A percentile compares a stretch with the other conserved stretches of the same genome.
phyloP scores from a whole-genome alignment of 2,888 invertebrate species.

The Temnothorax rugatulus region DNA sequence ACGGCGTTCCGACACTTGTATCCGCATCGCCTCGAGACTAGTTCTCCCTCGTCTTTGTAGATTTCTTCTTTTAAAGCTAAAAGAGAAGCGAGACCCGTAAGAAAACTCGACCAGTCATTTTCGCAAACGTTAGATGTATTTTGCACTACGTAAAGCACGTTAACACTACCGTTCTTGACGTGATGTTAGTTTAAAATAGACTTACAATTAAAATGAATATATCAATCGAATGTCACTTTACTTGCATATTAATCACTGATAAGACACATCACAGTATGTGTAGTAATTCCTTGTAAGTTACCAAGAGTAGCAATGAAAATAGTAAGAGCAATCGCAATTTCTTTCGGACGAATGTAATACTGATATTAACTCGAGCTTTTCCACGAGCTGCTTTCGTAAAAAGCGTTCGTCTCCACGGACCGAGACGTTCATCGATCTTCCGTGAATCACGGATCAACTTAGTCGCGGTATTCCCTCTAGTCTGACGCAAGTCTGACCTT shows the following conservation, averaged over 20 bases:
- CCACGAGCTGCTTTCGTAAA: slow-evolving; percentile 36
- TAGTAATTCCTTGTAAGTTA: neutral
- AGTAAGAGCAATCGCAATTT: slow-evolving; percentile 15
- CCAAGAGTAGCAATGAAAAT: neutral
- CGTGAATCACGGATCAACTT: slow-evolving; percentile 68
- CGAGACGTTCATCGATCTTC: slow-evolving; percentile 68
- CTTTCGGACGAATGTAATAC: neutral
- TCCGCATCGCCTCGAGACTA: slow-evolving; percentile 52
- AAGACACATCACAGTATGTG: neutral
- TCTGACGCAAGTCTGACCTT: slow-evolving; percentile 70
- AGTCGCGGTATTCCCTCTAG: slow-evolving; percentile 52
- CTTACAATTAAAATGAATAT: neutral
- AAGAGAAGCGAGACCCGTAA: slow-evolving; percentile 8
- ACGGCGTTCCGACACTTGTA: slow-evolving; percentile 61
- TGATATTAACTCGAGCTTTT: slow-evolving; percentile 35
- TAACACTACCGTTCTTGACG: neutral
- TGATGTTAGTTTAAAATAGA: neutral
- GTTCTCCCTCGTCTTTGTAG: slow-evolving; percentile 65
- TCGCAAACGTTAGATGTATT: neutral
- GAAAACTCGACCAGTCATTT: slow-evolving; percentile 24
- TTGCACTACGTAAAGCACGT: neutral
- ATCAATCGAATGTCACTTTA: neutral
- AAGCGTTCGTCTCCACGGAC: slow-evolving; percentile 31
- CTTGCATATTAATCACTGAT: neutral
- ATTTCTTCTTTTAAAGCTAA: slow-evolving; percentile 44